A percentile compares a stretch with the other conserved stretches of the same genome.
Evolutionary conservation across 2,888 invertebrate species (phyloP).

Genomic region (Lasioglossum vierecki): DNA sequence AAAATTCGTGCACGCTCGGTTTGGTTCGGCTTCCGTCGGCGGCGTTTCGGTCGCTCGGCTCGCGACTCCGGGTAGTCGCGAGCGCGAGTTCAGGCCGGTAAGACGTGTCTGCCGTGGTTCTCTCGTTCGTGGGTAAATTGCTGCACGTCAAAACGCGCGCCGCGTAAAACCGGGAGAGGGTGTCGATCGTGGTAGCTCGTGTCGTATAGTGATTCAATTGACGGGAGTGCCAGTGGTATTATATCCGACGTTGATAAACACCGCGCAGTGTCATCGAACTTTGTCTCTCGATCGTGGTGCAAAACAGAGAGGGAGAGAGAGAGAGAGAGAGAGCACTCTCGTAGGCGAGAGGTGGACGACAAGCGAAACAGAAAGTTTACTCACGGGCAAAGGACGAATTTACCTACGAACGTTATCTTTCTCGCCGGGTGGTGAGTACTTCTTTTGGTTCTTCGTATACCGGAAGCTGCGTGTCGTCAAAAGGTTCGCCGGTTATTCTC

Average conservation of each 20-base stretch:
- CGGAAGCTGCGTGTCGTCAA: neutral
- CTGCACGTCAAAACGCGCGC: constrained; percentile 58
- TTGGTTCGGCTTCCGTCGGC: constrained; percentile 62
- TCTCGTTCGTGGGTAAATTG: constrained; percentile 28
- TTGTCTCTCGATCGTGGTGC: constrained; percentile 29
- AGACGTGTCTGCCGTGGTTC: constrained; percentile 59
- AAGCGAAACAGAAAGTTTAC: constrained; percentile 12
- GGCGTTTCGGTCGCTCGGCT: constrained; percentile 66
- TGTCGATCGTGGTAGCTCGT: constrained; percentile 46
- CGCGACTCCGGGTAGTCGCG: constrained; percentile 72
- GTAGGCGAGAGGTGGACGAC: neutral
- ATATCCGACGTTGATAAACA: constrained; percentile 24
- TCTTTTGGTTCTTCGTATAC: neutral
- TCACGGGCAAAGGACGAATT: constrained; percentile 29
- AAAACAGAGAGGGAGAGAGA: neutral
- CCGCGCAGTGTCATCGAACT: constrained; percentile 53
- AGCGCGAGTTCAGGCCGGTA: constrained; percentile 75
- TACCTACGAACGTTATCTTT: constrained; percentile 33
- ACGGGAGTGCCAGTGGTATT: constrained; percentile 48
- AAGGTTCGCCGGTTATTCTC: neutral
- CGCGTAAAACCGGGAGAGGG: constrained; percentile 46
- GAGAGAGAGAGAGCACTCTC: neutral
- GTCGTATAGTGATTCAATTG: constrained; percentile 35
- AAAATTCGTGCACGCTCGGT: constrained; percentile 53
- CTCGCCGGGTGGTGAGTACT: constrained; percentile 53